Evolutionary conservation across 2,888 invertebrate genomes (phyloP).

Genomic region (Lepidochitona cinerea): DNA sequence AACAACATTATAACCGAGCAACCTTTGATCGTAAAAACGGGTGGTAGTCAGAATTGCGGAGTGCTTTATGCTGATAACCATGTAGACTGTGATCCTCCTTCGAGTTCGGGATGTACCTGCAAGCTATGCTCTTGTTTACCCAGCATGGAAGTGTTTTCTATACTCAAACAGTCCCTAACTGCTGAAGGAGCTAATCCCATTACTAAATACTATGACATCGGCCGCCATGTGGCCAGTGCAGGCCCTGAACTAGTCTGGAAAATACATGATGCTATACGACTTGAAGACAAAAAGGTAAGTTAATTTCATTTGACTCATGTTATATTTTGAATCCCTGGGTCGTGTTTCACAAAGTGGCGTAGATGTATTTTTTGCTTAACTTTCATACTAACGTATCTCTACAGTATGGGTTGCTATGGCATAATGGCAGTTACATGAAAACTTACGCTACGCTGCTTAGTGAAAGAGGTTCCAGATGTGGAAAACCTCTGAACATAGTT

Average conservation of each 20-base stretch:
- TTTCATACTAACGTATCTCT: too few species aligned
- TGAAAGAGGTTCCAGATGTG: too few species aligned
- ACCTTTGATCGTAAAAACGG: background rate
- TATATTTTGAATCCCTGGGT: too few species aligned
- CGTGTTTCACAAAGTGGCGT: too few species aligned
- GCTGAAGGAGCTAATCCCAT: constrained; percentile 78
- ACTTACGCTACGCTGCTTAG: too few species aligned
- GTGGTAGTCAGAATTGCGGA: background rate
- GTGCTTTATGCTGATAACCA: background rate
- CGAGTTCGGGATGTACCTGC: background rate
- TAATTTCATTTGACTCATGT: background rate
- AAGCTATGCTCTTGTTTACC: constrained; percentile 18
- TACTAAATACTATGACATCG: constrained; percentile 88
- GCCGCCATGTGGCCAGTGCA: constrained; percentile 83
- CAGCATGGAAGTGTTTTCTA: constrained; percentile 62
- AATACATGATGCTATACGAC: constrained; percentile 89
- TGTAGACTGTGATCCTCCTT: background rate
- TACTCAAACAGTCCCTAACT: constrained; percentile 58
- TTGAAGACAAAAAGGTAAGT: constrained; percentile 90
- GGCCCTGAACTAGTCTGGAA: constrained; percentile 94
- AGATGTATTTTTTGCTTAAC: too few species aligned
- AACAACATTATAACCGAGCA: background rate
- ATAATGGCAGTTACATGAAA: too few species aligned
- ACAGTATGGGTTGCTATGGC: too few species aligned
- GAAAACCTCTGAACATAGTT: too few species aligned